These are phyloP conservation scores for Mallotus villosus DNA, from an alignment of 2,797 vertebrate genomes.

Conservation along the genomic window DNA sequence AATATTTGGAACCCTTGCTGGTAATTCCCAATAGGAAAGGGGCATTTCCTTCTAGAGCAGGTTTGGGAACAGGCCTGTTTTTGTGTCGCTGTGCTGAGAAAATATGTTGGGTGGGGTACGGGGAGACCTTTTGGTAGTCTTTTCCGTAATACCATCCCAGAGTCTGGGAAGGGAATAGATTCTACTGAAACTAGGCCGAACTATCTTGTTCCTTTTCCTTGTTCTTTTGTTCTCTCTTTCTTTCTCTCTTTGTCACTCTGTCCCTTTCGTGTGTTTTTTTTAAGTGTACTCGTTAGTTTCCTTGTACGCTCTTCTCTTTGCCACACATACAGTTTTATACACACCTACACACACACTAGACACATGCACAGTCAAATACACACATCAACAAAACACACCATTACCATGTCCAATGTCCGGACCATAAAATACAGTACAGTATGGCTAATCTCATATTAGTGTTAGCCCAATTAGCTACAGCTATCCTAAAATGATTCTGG, in stretches of 20 bases:
- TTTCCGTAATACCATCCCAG: background rate
- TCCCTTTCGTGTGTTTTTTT: no score
- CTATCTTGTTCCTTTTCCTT: no score
- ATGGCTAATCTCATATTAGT: background rate
- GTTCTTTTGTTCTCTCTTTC: no score
- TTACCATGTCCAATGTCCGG: no score
- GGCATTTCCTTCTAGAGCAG: constrained; percentile 2
- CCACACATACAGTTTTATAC: no score
- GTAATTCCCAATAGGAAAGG: background rate
- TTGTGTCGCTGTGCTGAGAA: background rate
- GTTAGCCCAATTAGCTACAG: no score
- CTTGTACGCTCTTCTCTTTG: no score
- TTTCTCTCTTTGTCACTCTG: no score
- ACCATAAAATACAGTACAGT: background rate
- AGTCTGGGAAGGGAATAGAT: constrained; percentile 3
- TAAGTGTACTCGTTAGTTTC: no score
- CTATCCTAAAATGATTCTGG: background rate
- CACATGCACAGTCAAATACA: background rate
- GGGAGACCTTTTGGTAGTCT: background rate
- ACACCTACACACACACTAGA: background rate
- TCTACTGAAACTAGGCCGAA: background rate
- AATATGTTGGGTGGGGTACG: background rate
- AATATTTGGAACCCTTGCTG: background rate
- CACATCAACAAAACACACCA: background rate
- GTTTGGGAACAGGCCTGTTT: background rate